Evolutionary conservation across 2,888 invertebrate genomes (phyloP), one percentile per base, ranked within the genome.

Genomic region (Tridacna gigas): DNA sequence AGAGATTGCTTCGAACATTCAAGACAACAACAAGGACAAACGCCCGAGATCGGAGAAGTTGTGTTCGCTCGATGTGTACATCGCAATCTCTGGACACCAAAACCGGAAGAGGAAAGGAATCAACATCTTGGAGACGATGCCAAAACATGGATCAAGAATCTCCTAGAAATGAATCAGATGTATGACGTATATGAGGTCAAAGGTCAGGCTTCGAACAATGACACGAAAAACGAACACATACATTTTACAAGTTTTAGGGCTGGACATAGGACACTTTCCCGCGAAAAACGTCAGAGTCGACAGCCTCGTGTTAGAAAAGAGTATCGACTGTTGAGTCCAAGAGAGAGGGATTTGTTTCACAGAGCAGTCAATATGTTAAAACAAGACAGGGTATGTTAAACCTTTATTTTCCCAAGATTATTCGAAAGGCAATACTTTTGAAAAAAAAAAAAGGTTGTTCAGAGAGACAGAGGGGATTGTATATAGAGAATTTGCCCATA

Each of bases 331-430:
- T 76, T 91, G 61, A 77, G 86, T 0, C 86, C 88, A 45, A 48
- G 77, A 11, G 90, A 91, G 47, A 76, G 90, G 66, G 60, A n/a
- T 18, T 45, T 84, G 22, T 91, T 88, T 71, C 90, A 91, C 60
- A 65, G 83, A 47, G 91, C 91, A 2, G 75, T 90, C n/a, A 89
- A 89, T 74, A 77, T 87, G 69, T 79, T 91, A 11, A 91, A 90
- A 74, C 76, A 86, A 66, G 90, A 91, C 60, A 89, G 86, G 73
- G 91, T 91, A 66, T 80, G 90, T 77, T 20, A 11, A 56, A 20
- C 2, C 18, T 56, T 56, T 56, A 56, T 51, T 51, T 51, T 51
- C n/a, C n/a, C n/a, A n/a, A n/a, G n/a, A n/a, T n/a, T n/a, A 37
- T 37, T 37, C 37, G 37, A 37, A 37, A 37, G 37, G 7, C 2